A percentile compares a stretch with the other conserved stretches of the same genome.
Conservation (phyloP, 1,140 invertebrate species). For the Saccostrea cuccullata region DNA sequence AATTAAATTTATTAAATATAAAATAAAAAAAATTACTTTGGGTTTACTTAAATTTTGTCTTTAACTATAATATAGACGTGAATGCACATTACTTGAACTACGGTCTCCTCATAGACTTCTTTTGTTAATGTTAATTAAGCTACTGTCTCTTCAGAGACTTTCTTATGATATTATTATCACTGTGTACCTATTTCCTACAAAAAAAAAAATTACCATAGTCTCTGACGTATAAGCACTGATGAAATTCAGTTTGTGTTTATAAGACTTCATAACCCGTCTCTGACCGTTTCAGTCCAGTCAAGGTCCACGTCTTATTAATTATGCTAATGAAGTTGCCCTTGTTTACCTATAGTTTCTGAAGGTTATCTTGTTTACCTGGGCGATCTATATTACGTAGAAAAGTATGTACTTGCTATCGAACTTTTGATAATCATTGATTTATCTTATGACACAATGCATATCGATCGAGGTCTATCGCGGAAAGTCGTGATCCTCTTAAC, state of each 20-base stretch:
- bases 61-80: too few species aligned
- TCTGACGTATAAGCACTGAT: background rate
- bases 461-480: background rate
- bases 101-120: too few species aligned
- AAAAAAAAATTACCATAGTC: background rate
- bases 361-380: background rate
- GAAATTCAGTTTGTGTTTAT: background rate
- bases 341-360: constrained; percentile 1
- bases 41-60: too few species aligned
- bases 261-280: background rate
- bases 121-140: too few species aligned
- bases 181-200: background rate
- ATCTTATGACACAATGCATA: background rate
- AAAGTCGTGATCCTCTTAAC: too few species aligned
- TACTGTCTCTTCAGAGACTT: too few species aligned
- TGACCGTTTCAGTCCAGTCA: constrained; percentile 3
- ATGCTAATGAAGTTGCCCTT: background rate
- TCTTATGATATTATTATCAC: too few species aligned
- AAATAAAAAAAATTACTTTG: too few species aligned
- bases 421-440: background rate
- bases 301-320: background rate
- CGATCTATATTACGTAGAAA: background rate
- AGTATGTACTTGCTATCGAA: background rate
- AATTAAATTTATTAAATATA: too few species aligned
- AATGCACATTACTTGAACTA: too few species aligned